Evolutionary conservation across 1,140 invertebrate species (phyloP).

Genomic region (Chelonus insularis): DNA sequence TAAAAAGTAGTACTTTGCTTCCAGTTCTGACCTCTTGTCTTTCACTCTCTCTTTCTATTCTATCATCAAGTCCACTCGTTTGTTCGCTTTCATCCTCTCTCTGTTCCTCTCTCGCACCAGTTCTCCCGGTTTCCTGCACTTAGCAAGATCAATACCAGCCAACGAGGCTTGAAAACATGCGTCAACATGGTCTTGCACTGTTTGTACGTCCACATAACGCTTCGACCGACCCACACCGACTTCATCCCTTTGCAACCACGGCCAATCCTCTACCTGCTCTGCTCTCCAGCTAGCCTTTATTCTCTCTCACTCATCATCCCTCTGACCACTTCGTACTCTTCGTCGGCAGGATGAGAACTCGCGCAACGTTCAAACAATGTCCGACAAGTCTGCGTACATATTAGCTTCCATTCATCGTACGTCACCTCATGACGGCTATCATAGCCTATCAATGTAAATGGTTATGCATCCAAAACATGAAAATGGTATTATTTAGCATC

Average conservation of each 20-base stretch:
- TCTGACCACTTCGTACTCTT: conserved; percentile 6
- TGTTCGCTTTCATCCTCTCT: conserved; percentile 23
- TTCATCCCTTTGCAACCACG: conserved; percentile 16
- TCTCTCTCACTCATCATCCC: conserved; percentile 16
- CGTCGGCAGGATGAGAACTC: conserved; percentile 6
- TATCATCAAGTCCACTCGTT: conserved; percentile 22
- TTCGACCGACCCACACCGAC: conserved; percentile 41
- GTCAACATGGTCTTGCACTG: conserved; percentile 63
- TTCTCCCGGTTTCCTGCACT: conserved; percentile 59
- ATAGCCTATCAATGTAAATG: conserved; percentile 44
- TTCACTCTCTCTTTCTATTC: conserved; percentile 26
- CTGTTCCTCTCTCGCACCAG: conserved; percentile 34
- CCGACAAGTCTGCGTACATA: conserved; percentile 57
- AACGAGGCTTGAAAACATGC: conserved; percentile 64
- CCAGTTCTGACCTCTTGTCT: no score
- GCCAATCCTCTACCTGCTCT: neutral
- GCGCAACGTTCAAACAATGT: conserved; percentile 55
- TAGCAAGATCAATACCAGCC: conserved; percentile 64
- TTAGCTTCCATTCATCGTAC: conserved; percentile 42
- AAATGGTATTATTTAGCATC: no score
- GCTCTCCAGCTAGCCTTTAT: neutral
- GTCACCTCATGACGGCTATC: conserved; percentile 32
- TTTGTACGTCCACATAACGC: conserved; percentile 60
- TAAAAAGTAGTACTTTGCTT: no score
- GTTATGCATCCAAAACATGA: conserved; percentile 20